Evolutionary conservation across 2,888 invertebrate species (phyloP).

Genomic region (Ectropis crepuscularia): DNA sequence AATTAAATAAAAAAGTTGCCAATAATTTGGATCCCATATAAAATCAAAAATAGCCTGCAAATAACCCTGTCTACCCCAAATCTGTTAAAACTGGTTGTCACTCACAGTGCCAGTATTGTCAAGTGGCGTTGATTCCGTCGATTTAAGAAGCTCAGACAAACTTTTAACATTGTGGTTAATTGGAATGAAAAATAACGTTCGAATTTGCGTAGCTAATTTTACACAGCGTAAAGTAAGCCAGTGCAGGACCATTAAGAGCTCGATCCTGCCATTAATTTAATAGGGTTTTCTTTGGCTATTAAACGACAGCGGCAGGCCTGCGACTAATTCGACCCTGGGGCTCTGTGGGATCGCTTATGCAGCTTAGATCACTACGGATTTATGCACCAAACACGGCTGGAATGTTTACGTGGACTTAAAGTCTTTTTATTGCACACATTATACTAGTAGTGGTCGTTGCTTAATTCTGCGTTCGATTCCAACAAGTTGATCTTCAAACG

Average conservation of each 20-base stretch:
- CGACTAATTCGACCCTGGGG: constrained; percentile 63
- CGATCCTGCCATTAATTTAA: constrained; percentile 72
- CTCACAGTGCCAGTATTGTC: no score
- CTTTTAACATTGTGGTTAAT: background rate
- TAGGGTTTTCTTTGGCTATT: constrained; percentile 73
- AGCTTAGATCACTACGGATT: constrained; percentile 62
- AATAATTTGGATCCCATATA: no score
- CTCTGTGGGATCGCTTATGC: constrained; percentile 52
- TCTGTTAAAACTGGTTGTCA: no score
- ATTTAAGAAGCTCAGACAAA: no score
- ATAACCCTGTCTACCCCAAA: no score
- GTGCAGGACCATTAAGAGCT: constrained; percentile 47
- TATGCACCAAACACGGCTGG: constrained; percentile 48
- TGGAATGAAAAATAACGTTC: constrained; percentile 8
- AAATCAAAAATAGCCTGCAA: no score
- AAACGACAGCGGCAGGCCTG: constrained; percentile 58
- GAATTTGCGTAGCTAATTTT: constrained; percentile 12
- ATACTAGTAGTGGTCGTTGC: no score
- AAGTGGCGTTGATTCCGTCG: no score
- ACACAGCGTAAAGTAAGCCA: constrained; percentile 32
- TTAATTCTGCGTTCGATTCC: no score
- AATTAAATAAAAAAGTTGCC: no score
- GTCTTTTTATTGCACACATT: constrained; percentile 18
- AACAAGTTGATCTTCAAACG: no score
- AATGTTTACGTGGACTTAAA: constrained; percentile 40